Conservation (phyloP, 2,888 invertebrate species). For the Stegophylla sp. region DNA sequence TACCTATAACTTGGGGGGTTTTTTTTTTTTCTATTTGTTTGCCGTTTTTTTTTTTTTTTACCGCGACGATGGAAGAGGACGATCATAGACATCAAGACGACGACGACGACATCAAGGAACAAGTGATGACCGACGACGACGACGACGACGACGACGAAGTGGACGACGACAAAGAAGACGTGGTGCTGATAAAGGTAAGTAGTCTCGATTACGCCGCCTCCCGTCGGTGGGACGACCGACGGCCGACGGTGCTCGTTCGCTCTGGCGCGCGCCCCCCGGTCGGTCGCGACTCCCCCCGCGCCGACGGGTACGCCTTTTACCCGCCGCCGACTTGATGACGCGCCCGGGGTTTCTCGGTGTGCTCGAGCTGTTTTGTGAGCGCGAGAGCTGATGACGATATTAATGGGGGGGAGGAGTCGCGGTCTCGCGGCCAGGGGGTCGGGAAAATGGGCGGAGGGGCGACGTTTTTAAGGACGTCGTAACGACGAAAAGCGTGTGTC, state of each 20-base stretch:
- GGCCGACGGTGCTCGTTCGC: background rate
- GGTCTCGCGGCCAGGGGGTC: constrained; percentile 12
- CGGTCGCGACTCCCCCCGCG: background rate
- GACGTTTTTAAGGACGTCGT: constrained; percentile 56
- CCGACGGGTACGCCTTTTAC: background rate
- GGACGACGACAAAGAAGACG: constrained; percentile 33
- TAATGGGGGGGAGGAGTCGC: constrained; percentile 54
- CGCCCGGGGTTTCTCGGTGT: too few species aligned
- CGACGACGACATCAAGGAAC: constrained; percentile 27
- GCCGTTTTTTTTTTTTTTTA: too few species aligned
- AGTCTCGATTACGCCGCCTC: background rate
- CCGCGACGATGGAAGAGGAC: constrained; percentile 41
- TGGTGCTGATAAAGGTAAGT: constrained; percentile 16
- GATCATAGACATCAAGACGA: constrained; percentile 30
- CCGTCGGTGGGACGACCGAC: background rate
- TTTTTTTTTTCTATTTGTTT: too few species aligned
- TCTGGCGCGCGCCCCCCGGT: background rate
- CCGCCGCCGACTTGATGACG: background rate
- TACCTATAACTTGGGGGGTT: too few species aligned
- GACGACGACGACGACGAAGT: too few species aligned
- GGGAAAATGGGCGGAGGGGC: constrained; percentile 58
- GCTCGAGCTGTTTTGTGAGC: background rate
- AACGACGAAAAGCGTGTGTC: constrained; percentile 46
- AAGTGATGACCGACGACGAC: constrained; percentile 37
- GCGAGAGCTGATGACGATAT: constrained; percentile 1